These are phyloP conservation scores for Todiramphus saurophagus DNA, from an alignment of 2,113 vertebrate genomes.

Conservation along the genomic window DNA sequence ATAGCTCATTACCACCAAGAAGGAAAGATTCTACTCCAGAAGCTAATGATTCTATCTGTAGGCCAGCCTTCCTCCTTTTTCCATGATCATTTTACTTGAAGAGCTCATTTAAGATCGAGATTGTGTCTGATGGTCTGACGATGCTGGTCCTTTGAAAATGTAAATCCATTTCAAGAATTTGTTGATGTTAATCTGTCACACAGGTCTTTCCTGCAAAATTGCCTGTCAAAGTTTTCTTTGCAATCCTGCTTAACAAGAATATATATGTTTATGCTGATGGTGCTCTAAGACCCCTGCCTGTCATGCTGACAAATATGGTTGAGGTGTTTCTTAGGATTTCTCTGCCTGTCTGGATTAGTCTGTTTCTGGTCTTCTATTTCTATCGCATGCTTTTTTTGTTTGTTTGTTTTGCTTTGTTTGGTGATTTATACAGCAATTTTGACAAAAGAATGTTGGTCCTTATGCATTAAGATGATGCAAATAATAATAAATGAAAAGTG, in stretches of 20 bases:
- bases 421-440: neutral
- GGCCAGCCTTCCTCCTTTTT: neutral
- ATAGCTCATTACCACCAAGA: neutral
- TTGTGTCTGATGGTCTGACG: neutral
- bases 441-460: neutral
- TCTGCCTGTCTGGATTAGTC: neutral
- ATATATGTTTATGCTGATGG: neutral
- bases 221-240: neutral
- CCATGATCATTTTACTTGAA: neutral
- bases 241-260: neutral
- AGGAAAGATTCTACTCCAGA: neutral
- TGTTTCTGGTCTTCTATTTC: neutral
- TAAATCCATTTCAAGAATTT: neutral
- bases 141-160: neutral
- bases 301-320: neutral
- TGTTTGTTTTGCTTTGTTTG: neutral
- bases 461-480: neutral
- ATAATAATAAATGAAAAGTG: neutral
- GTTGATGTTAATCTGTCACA: neutral
- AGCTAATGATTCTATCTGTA: neutral
- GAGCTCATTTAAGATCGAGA: neutral
- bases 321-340: neutral
- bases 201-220: neutral
- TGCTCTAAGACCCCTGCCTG: neutral
- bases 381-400: neutral